These are phyloP conservation scores for Amphipyra berbera DNA, from an alignment of 2,888 invertebrate species.

Conservation along the genomic window DNA sequence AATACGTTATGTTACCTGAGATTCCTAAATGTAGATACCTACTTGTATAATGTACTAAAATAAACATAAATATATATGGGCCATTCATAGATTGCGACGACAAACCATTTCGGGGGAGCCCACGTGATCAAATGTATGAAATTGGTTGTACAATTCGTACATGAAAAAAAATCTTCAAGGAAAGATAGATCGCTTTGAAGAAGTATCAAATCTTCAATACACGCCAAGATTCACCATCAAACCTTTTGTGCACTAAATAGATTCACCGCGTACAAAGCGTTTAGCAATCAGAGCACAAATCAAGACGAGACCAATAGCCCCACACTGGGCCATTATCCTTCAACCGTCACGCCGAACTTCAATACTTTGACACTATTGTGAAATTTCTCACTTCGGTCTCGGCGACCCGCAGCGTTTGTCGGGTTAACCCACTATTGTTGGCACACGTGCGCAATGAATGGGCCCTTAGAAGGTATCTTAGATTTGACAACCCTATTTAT, in stretches of 20 bases:
- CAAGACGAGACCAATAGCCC: slow-evolving; percentile 72
- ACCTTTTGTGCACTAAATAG: slow-evolving; percentile 69
- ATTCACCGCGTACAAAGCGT: slow-evolving; percentile 72
- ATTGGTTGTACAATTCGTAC: slow-evolving; percentile 17
- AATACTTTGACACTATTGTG: slow-evolving; percentile 86
- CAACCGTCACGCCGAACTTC: slow-evolving; percentile 81
- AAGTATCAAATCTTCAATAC: slow-evolving; percentile 56
- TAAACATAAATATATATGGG: no score
- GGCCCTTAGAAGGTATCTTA: slow-evolving; percentile 76
- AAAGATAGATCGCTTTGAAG: slow-evolving; percentile 34
- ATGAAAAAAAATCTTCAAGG: slow-evolving; percentile 39
- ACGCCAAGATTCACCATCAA: slow-evolving; percentile 61
- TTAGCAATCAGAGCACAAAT: slow-evolving; percentile 73
- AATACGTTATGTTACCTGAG: no score
- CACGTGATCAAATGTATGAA: slow-evolving; percentile 16
- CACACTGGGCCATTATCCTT: slow-evolving; percentile 83
- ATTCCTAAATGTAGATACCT: no score
- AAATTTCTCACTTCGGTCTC: slow-evolving; percentile 80
- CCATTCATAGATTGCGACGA: no score
- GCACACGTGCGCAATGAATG: slow-evolving; percentile 85
- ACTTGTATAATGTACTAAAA: no score
- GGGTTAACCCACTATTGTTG: slow-evolving; percentile 79
- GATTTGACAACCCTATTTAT: slow-evolving; percentile 84
- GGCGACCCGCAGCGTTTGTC: slow-evolving; percentile 83
- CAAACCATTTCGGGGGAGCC: neutral